phyloP scores from a whole-genome alignment of 1,140 invertebrate genomes.

The Mercenaria mercenaria region DNA sequence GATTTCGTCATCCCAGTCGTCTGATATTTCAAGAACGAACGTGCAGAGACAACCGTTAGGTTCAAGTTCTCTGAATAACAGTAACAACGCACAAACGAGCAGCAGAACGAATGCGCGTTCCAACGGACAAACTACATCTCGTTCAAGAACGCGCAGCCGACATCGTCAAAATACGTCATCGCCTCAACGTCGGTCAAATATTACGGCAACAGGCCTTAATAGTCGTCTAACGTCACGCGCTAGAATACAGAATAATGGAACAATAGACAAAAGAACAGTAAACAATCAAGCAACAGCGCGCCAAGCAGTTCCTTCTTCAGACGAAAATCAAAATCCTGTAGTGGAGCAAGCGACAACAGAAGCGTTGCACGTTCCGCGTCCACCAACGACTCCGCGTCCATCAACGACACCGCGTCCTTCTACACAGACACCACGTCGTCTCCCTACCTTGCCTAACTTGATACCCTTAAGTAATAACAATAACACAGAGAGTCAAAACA shows the following conservation, averaged over 20 bases:
- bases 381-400: conserved; percentile 10
- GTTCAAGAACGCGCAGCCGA: not conserved
- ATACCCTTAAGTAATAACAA: conserved; percentile 46
- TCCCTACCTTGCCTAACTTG: conserved; percentile 72
- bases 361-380: not conserved
- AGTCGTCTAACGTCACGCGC: conserved; percentile 47
- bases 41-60: conserved; percentile 1
- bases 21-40: not conserved
- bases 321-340: conserved; percentile 1
- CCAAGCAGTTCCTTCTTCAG: not conserved
- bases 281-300: conserved; percentile 16
- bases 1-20: not conserved
- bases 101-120: not conserved
- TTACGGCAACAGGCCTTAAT: conserved; percentile 16
- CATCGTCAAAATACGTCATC: conserved; percentile 14
- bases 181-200: conserved; percentile 40
- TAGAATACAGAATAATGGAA: conserved; percentile 49
- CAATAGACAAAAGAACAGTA: not conserved
- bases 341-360: conserved; percentile 39
- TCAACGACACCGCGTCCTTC: not conserved
- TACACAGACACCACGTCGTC: conserved; percentile 50
- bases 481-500: conserved; percentile 5
- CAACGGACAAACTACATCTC: not conserved
- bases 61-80: conserved; percentile 2
- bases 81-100: conserved; percentile 33